Conservation (phyloP, 2,797 vertebrate genomes). For the Sitta carolinensis region DNA sequence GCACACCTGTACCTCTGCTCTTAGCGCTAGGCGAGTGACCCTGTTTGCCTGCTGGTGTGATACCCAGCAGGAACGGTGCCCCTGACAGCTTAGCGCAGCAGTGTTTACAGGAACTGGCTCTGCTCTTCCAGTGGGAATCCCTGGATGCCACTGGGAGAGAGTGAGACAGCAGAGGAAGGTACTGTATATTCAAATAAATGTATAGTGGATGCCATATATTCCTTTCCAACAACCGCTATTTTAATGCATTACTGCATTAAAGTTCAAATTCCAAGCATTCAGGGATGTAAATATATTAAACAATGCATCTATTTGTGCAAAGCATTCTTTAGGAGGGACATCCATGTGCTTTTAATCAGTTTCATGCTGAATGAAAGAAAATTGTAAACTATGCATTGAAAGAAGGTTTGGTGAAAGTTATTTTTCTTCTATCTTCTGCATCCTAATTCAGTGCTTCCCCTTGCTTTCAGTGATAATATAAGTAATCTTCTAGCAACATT, state of each 20-base stretch:
- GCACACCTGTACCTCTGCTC: not conserved
- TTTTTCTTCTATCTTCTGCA: constrained; percentile 78
- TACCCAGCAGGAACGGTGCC: not conserved
- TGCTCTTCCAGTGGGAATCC: constrained; percentile 29
- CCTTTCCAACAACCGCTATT: constrained; percentile 58
- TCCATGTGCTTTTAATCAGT: constrained; percentile 80
- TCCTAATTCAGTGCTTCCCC: constrained; percentile 79
- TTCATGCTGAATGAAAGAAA: constrained; percentile 79
- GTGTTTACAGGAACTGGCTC: not conserved
- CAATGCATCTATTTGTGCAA: constrained; percentile 65
- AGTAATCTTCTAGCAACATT: constrained; percentile 82
- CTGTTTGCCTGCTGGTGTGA: not conserved
- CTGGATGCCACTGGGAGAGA: not conserved
- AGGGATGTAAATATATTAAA: constrained; percentile 76
- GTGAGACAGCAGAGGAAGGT: constrained; percentile 53
- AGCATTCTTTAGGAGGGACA: constrained; percentile 67
- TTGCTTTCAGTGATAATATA: constrained; percentile 75
- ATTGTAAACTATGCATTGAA: constrained; percentile 82
- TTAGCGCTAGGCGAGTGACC: not conserved
- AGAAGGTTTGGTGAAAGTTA: constrained; percentile 81
- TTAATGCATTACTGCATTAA: constrained; percentile 15
- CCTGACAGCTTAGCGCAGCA: not conserved
- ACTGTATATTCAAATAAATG: constrained; percentile 61
- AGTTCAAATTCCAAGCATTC: constrained; percentile 67
- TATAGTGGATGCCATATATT: constrained; percentile 36